Evolutionary conservation across 2,888 invertebrate species (phyloP), one percentile per base, ranked within the genome.

Genomic region (Trichacis sp.): DNA sequence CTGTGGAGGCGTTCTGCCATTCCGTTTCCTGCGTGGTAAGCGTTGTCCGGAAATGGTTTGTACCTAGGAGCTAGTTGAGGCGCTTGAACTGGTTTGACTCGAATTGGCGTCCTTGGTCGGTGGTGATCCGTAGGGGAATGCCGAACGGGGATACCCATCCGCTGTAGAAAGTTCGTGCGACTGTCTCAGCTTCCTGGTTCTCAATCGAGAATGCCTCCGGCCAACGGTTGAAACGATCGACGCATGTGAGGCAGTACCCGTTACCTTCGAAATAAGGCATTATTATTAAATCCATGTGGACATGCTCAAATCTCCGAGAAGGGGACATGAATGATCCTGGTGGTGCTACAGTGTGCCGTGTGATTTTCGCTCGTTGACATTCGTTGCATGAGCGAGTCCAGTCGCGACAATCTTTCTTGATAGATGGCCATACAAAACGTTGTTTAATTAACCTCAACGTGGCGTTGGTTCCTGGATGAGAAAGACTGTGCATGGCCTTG

Each of bases 371-470:
- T 2, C 68, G 64, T 50, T 85, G 85, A 42, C 84, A 85, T 1
- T 60, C 38, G 2, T 74, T 38, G 52, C 83, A 83, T 1, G 64
- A 43, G 2, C 68, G 69, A 1, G 77, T 68, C 83, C 82, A 84
- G 0, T 64, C 40, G 0, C 74, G 51, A 49, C 76, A 78, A 48
- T 85, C 81, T 4, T 60, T 65, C 0, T 77, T 73, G 0, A 85
- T 72, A 1, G 70, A 71, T 0, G 82, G 83, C 84, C 84, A 85
- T 0, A 85, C 78, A 42, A 73, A 85, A 0, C 80, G 71, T 18
- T 79, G 42, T 0, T 77, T 46, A 0, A 85, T 70, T 1, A 84
- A 29, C 11, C 72, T 74, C 1, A 53, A 51, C 0, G 77, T 76
- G 0, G 70, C 69, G 1, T 69, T 68, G 0, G 63, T 53, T 0